Percentiles rank a stretch among this genome's conserved stretches.
Conservation (phyloP, 2,888 invertebrate species). For the Cosmorhoe ocellata region DNA sequence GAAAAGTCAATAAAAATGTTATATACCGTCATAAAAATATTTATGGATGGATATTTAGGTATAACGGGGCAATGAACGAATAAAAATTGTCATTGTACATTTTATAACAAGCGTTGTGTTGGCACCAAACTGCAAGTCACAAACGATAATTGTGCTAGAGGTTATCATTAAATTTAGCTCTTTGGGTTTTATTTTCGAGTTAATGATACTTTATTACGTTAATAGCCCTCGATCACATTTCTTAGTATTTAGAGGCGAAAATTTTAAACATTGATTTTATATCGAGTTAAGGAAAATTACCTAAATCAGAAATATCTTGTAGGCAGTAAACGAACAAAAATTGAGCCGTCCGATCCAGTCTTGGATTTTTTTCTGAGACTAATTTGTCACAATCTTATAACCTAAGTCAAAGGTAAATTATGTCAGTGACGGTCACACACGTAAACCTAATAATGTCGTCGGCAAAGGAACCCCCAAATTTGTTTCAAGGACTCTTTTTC, state of each 20-base stretch:
- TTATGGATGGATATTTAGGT: conserved; percentile 19
- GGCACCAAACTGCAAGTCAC: conserved; percentile 41
- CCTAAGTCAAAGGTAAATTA: conserved; percentile 35
- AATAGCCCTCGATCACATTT: no score
- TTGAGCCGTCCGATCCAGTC: no score
- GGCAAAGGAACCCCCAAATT: conserved; percentile 45
- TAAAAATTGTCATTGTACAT: conserved; percentile 42
- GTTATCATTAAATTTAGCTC: conserved; percentile 22
- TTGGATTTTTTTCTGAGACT: no score
- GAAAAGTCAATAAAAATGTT: conserved; percentile 25
- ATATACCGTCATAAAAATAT: conserved; percentile 26
- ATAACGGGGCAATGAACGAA: conserved; percentile 40
- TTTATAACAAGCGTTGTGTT: conserved; percentile 43
- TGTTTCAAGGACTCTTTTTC: conserved; percentile 20
- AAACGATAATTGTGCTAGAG: conserved; percentile 27
- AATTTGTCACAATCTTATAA: conserved; percentile 10
- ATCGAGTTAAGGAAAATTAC: neutral
- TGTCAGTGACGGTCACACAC: conserved; percentile 51
- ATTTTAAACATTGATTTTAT: no score
- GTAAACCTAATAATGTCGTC: conserved; percentile 42
- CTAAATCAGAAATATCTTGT: conserved; percentile 43
- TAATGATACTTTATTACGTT: neutral
- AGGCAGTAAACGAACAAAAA: conserved; percentile 22
- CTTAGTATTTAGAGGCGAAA: no score
- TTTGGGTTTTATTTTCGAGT: neutral